phyloP scores from a whole-genome alignment of 1,140 invertebrate genomes.

The Musca vetustissima region DNA sequence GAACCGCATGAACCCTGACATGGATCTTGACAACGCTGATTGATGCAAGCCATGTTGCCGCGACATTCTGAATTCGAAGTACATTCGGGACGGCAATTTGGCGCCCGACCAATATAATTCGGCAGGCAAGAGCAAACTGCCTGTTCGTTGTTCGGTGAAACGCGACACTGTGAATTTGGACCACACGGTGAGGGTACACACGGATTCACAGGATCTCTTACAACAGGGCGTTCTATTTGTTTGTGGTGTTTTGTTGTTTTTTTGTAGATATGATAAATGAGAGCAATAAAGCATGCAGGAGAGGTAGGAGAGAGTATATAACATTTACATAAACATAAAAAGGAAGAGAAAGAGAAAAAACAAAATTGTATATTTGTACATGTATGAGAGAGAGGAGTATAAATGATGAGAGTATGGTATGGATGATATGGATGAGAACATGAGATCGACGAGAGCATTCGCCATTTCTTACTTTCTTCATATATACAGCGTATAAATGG shows the following conservation, averaged over 20 bases:
- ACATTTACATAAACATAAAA: neutral
- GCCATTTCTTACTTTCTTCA: conserved; percentile 61
- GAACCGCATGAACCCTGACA: conserved; percentile 75
- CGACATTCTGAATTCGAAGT: conserved; percentile 74
- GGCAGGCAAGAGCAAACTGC: conserved; percentile 73
- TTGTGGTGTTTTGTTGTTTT: neutral
- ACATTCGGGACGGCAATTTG: conserved; percentile 78
- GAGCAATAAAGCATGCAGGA: conserved; percentile 24
- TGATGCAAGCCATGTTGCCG: conserved; percentile 71
- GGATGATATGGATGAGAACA: conserved; percentile 3
- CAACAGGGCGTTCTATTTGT: conserved; percentile 56
- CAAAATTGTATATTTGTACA: no score
- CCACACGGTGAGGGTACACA: conserved; percentile 81
- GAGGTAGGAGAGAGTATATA: neutral
- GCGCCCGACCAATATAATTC: conserved; percentile 72
- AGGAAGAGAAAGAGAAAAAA: neutral
- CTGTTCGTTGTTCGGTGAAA: conserved; percentile 63
- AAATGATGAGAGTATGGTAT: no score
- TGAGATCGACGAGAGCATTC: neutral
- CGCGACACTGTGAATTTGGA: conserved; percentile 74
- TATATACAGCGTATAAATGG: conserved; percentile 69
- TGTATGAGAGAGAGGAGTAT: neutral
- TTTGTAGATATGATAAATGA: conserved; percentile 29
- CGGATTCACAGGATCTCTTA: conserved; percentile 59
- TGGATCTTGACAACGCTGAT: conserved; percentile 74